A percentile compares a stretch with the other conserved stretches of the same genome.
Evolutionary conservation across 2,113 vertebrate genomes (phyloP).

Genomic region (Bufo bufo): DNA sequence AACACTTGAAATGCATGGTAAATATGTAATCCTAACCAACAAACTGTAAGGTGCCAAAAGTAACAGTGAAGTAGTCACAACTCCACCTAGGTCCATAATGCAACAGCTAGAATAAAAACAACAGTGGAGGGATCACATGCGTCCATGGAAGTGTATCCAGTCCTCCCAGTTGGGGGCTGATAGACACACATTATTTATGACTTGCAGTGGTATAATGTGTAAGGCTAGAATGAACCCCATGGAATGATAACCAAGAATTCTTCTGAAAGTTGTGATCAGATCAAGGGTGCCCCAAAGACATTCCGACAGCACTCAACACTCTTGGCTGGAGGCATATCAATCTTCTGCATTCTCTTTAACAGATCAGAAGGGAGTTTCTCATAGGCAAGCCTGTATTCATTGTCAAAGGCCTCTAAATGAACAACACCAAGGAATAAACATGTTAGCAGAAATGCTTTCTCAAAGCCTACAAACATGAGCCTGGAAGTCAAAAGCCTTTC

Average conservation of each 20-base stretch:
- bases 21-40: neutral
- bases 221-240: slow-evolving; percentile 12
- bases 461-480: neutral
- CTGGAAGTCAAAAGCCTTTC: neutral
- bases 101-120: neutral
- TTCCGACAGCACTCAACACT: slow-evolving; percentile 88
- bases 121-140: neutral
- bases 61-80: neutral
- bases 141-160: neutral
- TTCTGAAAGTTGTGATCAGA: slow-evolving; percentile 69
- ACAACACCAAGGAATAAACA: slow-evolving; percentile 46
- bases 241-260: neutral
- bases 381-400: slow-evolving; percentile 86
- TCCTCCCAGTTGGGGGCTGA: neutral
- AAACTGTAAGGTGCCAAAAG: slow-evolving; percentile 10
- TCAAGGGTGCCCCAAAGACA: slow-evolving; percentile 85
- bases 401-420: slow-evolving; percentile 91
- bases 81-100: neutral
- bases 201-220: slow-evolving; percentile 53
- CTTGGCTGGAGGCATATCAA: slow-evolving; percentile 82
- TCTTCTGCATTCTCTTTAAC: slow-evolving; percentile 79
- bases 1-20: slow-evolving; percentile 7
- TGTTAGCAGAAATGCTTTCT: slow-evolving; percentile 8
- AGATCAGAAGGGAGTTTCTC: slow-evolving; percentile 80
- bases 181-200: neutral